A percentile compares a stretch with the other conserved stretches of the same genome.
phyloP scores from a whole-genome alignment of 1,140 invertebrate species.

The Drosophila cardini region DNA sequence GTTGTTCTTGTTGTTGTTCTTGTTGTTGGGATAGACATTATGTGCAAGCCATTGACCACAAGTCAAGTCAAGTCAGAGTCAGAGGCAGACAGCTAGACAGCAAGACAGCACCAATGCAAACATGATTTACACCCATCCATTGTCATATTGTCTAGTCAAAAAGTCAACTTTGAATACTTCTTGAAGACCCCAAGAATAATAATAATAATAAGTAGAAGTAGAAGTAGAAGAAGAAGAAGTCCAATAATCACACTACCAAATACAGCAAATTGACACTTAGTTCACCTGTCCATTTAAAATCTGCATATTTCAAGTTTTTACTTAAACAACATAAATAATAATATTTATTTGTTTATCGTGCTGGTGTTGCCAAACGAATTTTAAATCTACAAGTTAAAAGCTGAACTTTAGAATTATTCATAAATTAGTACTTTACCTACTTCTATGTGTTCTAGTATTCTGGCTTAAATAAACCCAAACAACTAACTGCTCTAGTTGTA shows the following conservation, averaged over 20 bases:
- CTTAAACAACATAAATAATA: too few relatives aligned
- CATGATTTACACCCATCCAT: constrained; percentile 80
- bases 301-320: too few relatives aligned
- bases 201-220: constrained; percentile 1
- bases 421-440: too few relatives aligned
- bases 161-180: constrained; percentile 41
- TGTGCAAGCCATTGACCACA: constrained; percentile 82
- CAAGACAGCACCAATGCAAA: constrained; percentile 57
- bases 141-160: constrained; percentile 63
- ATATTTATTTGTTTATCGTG: too few relatives aligned
- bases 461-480: too few relatives aligned
- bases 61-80: constrained; percentile 60
- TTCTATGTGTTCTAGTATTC: too few relatives aligned
- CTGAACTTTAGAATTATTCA: too few relatives aligned
- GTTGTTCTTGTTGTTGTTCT: constrained; percentile 35
- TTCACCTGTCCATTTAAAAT: neutral
- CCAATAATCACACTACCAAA: constrained; percentile 6
- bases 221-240: constrained; percentile 13
- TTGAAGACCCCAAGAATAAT: neutral
- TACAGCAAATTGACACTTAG: neutral
- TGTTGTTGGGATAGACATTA: constrained; percentile 64
- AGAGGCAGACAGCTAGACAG: constrained; percentile 60
- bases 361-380: too few relatives aligned
- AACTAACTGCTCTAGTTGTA: too few relatives aligned
- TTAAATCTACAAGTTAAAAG: too few relatives aligned